These are phyloP conservation scores for Phymastichus coffea DNA, from an alignment of 1,140 invertebrate genomes.

Conservation along the genomic window DNA sequence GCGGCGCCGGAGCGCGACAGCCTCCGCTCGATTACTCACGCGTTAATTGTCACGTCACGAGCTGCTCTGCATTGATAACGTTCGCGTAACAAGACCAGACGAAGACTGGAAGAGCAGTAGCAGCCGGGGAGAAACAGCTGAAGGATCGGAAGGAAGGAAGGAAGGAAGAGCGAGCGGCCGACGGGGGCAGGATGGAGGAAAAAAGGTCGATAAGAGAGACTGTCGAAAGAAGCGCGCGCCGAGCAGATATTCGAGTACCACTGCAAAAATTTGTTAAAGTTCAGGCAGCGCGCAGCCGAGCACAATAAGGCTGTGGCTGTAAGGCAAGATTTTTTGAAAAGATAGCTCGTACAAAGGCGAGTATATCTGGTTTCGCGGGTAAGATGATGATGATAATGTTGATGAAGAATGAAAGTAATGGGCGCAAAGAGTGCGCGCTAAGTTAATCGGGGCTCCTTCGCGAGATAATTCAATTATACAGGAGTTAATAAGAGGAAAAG, in stretches of 20 bases:
- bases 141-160: not conserved
- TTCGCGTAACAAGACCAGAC: no score
- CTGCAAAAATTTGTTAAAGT: conserved; percentile 17
- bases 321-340: conserved; percentile 13
- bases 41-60: no score
- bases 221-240: no score
- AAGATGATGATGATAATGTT: not conserved
- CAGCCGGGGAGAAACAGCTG: not conserved
- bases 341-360: not conserved
- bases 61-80: no score
- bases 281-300: not conserved
- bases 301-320: not conserved
- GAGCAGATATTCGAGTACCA: no score
- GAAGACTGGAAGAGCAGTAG: no score
- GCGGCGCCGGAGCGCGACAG: no score
- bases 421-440: not conserved
- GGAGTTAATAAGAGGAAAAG: conserved; percentile 2
- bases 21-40: no score
- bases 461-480: conserved; percentile 1
- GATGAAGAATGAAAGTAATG: not conserved
- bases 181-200: not conserved
- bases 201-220: no score
- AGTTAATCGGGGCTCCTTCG: conserved; percentile 1
- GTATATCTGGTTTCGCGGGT: no score
- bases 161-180: not conserved